Evolutionary conservation across 1,140 invertebrate genomes (phyloP), one percentile per base, ranked within the genome.

Genomic region (Calephelis nemesis): DNA sequence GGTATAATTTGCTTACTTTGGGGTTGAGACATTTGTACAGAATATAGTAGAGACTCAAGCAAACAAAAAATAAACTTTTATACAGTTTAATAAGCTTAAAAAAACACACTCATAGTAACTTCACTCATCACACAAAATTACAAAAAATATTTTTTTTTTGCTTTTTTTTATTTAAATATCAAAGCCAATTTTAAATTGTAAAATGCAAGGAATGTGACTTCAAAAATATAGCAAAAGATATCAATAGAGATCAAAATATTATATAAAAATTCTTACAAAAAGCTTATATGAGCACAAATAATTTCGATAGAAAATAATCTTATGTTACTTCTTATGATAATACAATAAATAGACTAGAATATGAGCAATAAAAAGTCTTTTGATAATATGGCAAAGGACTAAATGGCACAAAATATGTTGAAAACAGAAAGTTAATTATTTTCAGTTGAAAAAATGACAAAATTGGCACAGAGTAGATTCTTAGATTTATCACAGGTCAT

Each of bases 271-370:
- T 39, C 54, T 5, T 70, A 62, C 49, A 42, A 70, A 65, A 40
- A 8, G 19, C 19, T 42, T 63, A 63, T 15, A 48, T 62, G 50
- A 48, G 19, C 58, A 69, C 9, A 48, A 45, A 64, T 54, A 63
- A 60, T 58, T 42, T 65, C 49, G 15, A 19, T 67, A 65, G 40
- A 63, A 54, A 72, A 67, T 45, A 63, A 39, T 19, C 67, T 71
- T 60, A 78, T 54, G 65, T 70, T 72, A 74, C 68, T 45, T 70
- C 75, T 75, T 78, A 84, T 54, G 63, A 71, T 75, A 80, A 83
- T 82, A 88, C 73, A 87, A 88, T 84, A 83, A 84, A 86, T 86
- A 88, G 88, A 91, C 87, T 91, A 91, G 88, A 91, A 89, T 81
- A 89, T 91, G 88, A 91, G 88, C 88, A 91, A 90, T 83, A 84